Percentiles rank a stretch among this genome's conserved stretches.
Conservation (phyloP, 2,797 vertebrate genomes). For the Acanthis flammea region DNA sequence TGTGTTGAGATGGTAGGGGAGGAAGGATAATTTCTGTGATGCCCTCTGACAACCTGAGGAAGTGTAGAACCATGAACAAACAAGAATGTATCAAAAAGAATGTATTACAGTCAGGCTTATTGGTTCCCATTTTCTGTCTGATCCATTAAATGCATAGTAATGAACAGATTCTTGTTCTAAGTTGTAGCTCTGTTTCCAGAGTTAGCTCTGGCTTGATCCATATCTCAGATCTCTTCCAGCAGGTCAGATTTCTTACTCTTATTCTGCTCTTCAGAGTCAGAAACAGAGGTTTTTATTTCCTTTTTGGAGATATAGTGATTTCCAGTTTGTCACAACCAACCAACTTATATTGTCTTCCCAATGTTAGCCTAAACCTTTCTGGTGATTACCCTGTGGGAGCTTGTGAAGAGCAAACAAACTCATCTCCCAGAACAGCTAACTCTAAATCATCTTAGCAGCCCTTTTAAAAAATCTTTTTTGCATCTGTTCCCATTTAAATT, state of each 20-base stretch:
- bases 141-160: background rate
- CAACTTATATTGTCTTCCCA: background rate
- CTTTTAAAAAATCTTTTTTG: rapidly evolving
- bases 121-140: background rate
- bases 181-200: background rate
- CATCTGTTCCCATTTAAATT: background rate
- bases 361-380: background rate
- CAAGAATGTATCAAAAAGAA: background rate
- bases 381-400: background rate
- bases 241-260: background rate
- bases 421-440: background rate
- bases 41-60: background rate
- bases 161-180: background rate
- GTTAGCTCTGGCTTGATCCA: background rate
- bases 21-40: background rate
- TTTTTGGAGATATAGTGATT: background rate
- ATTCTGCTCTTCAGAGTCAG: background rate
- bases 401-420: background rate
- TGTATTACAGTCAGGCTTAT: background rate
- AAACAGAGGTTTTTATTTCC: background rate
- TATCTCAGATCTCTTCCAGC: background rate
- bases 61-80: background rate
- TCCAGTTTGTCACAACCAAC: background rate
- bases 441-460: background rate
- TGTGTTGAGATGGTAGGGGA: background rate